Conservation (phyloP, 2,888 invertebrate species). For the Ligdia adustata region DNA sequence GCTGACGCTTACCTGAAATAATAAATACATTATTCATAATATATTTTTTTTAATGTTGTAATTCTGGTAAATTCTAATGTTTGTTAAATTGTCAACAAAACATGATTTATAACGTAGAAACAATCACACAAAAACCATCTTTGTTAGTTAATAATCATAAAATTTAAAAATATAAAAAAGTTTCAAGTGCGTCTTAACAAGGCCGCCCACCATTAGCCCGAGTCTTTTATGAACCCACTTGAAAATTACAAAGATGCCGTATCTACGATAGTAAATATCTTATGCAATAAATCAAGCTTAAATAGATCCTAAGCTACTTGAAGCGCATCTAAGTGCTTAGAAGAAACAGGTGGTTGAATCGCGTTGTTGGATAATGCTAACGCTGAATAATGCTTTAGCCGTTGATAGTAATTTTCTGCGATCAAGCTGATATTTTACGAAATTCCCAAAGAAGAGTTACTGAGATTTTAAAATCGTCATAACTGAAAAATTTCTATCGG, state of each 20-base stretch:
- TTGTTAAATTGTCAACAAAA: no score
- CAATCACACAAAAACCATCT: background rate
- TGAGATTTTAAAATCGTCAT: no score
- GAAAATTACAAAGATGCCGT: constrained; percentile 47
- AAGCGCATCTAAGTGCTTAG: constrained; percentile 16
- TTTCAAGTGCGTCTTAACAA: constrained; percentile 37
- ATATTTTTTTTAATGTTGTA: no score
- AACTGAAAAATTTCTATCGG: no score
- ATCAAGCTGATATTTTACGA: no score
- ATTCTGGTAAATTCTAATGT: no score
- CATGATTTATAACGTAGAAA: no score
- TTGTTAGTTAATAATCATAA: constrained; percentile 1
- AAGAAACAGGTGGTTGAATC: constrained; percentile 44
- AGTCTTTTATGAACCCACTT: constrained; percentile 59
- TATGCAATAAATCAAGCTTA: constrained; percentile 64
- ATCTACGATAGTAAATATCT: constrained; percentile 16
- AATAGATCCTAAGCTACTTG: constrained; percentile 55
- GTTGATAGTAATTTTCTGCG: no score
- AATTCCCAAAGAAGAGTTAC: no score
- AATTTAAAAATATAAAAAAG: constrained; percentile 15
- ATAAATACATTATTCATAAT: no score
- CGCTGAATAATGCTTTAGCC: background rate
- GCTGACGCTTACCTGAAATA: no score
- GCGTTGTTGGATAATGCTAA: constrained; percentile 29
- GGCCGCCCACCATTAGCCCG: constrained; percentile 50